Percentiles rank a stretch among this genome's conserved stretches.
Conservation (phyloP, 2,888 invertebrate species). For the Drosophila nr. perissopoda region DNA sequence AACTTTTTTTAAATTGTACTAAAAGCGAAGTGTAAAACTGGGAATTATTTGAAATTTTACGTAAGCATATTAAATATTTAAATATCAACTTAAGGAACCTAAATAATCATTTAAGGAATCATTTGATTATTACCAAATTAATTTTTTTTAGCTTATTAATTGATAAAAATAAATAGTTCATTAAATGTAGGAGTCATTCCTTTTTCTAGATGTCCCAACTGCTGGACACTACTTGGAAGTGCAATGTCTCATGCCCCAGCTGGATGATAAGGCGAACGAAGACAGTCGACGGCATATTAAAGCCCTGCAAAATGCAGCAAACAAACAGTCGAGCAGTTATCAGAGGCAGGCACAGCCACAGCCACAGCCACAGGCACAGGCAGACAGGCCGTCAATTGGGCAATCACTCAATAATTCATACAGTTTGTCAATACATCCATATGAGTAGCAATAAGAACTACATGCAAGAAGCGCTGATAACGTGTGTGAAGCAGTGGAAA, state of each 20-base stretch:
- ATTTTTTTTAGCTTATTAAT: not conserved
- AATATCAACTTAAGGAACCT: not conserved
- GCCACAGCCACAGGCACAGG: conserved; percentile 45
- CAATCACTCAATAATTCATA: conserved; percentile 25
- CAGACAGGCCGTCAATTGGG: conserved; percentile 45
- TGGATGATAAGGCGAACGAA: conserved; percentile 41
- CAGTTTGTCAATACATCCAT: conserved; percentile 35
- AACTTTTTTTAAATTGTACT: not conserved
- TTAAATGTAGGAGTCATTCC: not conserved
- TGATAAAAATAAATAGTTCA: not conserved
- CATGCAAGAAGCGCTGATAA: conserved; percentile 72
- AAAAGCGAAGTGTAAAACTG: not conserved
- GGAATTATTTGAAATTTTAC: not conserved
- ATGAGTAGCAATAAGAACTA: conserved; percentile 63
- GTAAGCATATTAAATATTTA: not conserved
- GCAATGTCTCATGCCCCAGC: conserved; percentile 46
- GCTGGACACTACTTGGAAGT: conserved; percentile 42
- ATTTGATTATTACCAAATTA: not conserved
- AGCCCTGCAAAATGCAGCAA: conserved; percentile 36
- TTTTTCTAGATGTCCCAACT: conserved; percentile 40
- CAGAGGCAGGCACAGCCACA: conserved; percentile 46
- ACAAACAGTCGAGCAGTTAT: conserved; percentile 37
- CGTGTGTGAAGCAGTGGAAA: conserved; percentile 63
- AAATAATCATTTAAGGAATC: not conserved
- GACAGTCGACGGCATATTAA: conserved; percentile 33